Evolutionary conservation across 2,888 invertebrate species (phyloP).

Genomic region (Thelaira solivaga): DNA sequence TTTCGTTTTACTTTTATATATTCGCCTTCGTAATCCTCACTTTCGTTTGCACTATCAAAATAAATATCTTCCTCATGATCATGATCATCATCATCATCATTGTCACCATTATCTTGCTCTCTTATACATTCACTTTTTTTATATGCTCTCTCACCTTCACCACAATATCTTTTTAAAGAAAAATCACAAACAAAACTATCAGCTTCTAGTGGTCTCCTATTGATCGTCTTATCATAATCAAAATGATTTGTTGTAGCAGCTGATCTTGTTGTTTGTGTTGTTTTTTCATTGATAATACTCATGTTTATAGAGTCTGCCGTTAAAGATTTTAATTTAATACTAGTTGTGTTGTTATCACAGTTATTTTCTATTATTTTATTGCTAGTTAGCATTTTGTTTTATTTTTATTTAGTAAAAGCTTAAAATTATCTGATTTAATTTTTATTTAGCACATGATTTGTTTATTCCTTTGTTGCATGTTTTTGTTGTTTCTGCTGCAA

Average conservation of each 20-base stretch:
- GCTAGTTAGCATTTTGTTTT: constrained; percentile 23
- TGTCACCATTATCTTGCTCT: too few relatives aligned
- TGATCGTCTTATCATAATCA: constrained; percentile 7
- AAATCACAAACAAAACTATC: constrained; percentile 29
- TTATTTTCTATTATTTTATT: constrained; percentile 16
- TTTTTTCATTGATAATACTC: constrained; percentile 34
- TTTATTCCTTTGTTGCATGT: background rate
- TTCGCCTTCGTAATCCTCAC: background rate
- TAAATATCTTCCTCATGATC: constrained; percentile 28
- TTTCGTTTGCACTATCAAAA: constrained; percentile 42
- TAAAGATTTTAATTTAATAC: background rate
- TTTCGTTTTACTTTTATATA: background rate
- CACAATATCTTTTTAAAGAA: constrained; percentile 18
- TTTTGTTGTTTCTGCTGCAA: background rate
- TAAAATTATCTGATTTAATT: constrained; percentile 2
- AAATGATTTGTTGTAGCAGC: background rate
- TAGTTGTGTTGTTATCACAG: constrained; percentile 40
- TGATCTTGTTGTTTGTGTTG: constrained; percentile 11
- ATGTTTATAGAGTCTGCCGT: background rate
- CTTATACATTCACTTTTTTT: too few relatives aligned
- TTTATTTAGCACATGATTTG: constrained; percentile 35
- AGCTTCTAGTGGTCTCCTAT: background rate
- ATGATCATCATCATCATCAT: constrained; percentile 23
- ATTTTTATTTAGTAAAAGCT: background rate
- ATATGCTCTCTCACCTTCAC: too few relatives aligned